phyloP scores from a whole-genome alignment of 2,888 invertebrate genomes.

The Chrysolina oricalcia region DNA sequence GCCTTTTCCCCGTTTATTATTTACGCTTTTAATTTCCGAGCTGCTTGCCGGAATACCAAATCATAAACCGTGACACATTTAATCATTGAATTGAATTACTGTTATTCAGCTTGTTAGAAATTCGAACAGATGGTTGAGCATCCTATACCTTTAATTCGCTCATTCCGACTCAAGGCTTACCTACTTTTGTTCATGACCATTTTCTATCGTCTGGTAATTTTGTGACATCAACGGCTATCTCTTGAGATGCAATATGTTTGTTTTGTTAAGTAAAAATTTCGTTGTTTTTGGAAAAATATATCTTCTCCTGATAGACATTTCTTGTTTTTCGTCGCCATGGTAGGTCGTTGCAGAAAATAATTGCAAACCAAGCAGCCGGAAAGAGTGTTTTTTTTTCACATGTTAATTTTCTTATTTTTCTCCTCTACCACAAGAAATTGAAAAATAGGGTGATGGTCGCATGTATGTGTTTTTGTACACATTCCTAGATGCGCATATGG shows the following conservation, averaged over 20 bases:
- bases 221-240: not conserved
- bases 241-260: not conserved
- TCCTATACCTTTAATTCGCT: not conserved
- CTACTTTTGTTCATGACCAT: not conserved
- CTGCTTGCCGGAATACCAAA: not conserved
- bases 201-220: not conserved
- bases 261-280: not conserved
- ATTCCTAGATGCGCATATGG: too few species aligned
- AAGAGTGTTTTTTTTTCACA: too few species aligned
- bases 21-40: not conserved
- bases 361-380: too few species aligned
- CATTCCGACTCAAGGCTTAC: not conserved
- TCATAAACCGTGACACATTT: conserved; percentile 24
- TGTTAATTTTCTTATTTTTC: too few species aligned
- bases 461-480: too few species aligned
- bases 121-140: conserved; percentile 7
- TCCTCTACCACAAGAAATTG: too few species aligned
- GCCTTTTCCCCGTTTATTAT: conserved; percentile 6
- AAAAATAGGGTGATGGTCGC: too few species aligned
- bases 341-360: too few species aligned
- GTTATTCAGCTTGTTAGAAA: conserved; percentile 12
- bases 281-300: not conserved
- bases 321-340: not conserved
- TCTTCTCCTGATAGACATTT: not conserved
- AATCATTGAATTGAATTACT: conserved; percentile 16